Conservation (phyloP, 2,797 vertebrate species). For the Taeniopygia guttata region DNA sequence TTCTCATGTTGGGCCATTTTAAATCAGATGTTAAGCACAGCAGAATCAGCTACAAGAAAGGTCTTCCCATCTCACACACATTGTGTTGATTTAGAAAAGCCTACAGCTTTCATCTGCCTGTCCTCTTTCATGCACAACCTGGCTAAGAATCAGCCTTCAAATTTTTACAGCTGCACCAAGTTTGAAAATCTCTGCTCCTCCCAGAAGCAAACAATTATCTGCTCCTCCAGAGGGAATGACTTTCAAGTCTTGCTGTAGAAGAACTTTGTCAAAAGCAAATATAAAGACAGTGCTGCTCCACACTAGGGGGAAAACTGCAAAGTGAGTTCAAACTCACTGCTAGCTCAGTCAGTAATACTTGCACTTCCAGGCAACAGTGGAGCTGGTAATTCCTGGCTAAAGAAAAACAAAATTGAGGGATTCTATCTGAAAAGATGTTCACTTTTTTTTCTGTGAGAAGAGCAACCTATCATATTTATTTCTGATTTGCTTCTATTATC, state of each 20-base stretch:
- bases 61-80: not conserved
- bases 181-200: not conserved
- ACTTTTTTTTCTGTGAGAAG: not conserved
- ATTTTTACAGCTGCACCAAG: not conserved
- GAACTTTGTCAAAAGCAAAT: slow-evolving; percentile 47
- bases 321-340: slow-evolving; percentile 10
- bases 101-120: not conserved
- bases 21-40: not conserved
- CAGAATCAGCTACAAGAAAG: not conserved
- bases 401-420: not conserved
- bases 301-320: not conserved
- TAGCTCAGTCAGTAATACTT: not conserved
- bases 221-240: not conserved
- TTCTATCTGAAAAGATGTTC: not conserved
- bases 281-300: not conserved
- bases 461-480: not conserved
- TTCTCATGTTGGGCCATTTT: not conserved
- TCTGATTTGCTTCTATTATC: not conserved
- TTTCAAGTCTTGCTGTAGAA: slow-evolving; percentile 23
- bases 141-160: not conserved
- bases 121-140: not conserved
- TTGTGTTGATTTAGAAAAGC: not conserved
- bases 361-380: not conserved
- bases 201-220: slow-evolving; percentile 32
- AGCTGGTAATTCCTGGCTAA: not conserved